A percentile compares a stretch with the other conserved stretches of the same genome.
These are phyloP conservation scores for Perizoma flavofasciatum DNA, from an alignment of 2,888 invertebrate species.

Conservation along the genomic window DNA sequence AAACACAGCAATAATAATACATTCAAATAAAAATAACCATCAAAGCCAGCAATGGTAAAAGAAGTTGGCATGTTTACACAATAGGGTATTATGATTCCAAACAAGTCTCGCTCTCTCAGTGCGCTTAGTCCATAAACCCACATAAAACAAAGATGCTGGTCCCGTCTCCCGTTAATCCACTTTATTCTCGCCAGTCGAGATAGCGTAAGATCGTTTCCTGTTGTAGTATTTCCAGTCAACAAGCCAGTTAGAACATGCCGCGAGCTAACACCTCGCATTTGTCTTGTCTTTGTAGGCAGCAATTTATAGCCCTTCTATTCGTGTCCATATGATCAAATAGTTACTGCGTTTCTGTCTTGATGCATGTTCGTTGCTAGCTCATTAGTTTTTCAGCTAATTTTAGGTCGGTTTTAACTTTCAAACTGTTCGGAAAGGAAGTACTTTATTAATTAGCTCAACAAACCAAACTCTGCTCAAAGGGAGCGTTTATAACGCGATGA, in stretches of 20 bases:
- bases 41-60: conserved; percentile 17
- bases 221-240: conserved; percentile 55
- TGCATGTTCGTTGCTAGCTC: conserved; percentile 62
- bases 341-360: conserved; percentile 47
- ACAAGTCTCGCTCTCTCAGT: conserved; percentile 38
- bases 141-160: conserved; percentile 42
- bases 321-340: conserved; percentile 60
- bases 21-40: conserved; percentile 22
- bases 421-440: conserved; percentile 58
- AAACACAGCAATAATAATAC: neutral
- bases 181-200: conserved; percentile 42
- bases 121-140: conserved; percentile 40
- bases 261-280: conserved; percentile 60
- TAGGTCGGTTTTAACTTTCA: conserved; percentile 51
- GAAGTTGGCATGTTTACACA: conserved; percentile 30
- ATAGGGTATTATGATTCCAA: conserved; percentile 36
- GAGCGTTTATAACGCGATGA: conserved; percentile 24
- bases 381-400: conserved; percentile 69
- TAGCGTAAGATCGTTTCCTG: conserved; percentile 50
- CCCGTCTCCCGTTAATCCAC: conserved; percentile 48
- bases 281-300: conserved; percentile 65
- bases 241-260: conserved; percentile 48
- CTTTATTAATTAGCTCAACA: conserved; percentile 49
- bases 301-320: conserved; percentile 65
- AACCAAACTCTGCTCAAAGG: conserved; percentile 35